Conservation (phyloP, 2,888 invertebrate genomes). For the Eudasyphora cyanicolor region DNA sequence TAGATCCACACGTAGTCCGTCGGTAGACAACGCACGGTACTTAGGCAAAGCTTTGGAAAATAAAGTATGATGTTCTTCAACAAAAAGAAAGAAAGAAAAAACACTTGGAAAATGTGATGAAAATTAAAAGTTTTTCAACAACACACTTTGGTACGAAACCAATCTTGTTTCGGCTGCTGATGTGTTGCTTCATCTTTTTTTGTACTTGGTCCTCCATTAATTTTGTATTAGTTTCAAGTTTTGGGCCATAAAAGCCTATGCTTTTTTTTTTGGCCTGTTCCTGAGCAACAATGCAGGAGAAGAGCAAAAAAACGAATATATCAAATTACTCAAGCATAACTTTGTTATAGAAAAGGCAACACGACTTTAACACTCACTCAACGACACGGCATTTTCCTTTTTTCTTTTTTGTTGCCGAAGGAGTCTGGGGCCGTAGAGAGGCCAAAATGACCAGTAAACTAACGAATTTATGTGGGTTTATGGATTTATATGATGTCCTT, state of each 20-base stretch:
- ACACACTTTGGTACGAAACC: not conserved
- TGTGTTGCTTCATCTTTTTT: not conserved
- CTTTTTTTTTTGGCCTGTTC: not conserved
- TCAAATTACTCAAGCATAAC: constrained; percentile 52
- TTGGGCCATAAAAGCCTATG: constrained; percentile 16
- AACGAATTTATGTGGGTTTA: constrained; percentile 51
- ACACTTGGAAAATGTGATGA: constrained; percentile 32
- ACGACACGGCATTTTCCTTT: constrained; percentile 7
- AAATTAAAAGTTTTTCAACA: constrained; percentile 53
- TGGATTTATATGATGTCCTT: constrained; percentile 28
- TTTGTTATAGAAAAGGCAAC: constrained; percentile 39
- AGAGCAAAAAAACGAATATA: constrained; percentile 8
- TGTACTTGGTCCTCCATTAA: constrained; percentile 2
- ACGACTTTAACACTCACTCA: constrained; percentile 2
- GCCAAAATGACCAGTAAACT: constrained; percentile 51
- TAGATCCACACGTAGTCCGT: not conserved
- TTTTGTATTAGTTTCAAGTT: constrained; percentile 29
- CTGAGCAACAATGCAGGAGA: not conserved
- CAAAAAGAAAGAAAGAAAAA: constrained; percentile 25
- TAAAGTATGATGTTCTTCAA: not conserved
- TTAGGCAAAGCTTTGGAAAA: constrained; percentile 17
- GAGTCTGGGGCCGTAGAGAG: not conserved
- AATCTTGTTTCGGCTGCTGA: constrained; percentile 13
- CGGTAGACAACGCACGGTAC: not conserved
- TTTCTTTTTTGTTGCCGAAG: not conserved